Evolutionary conservation across 2,888 invertebrate genomes (phyloP), one percentile per base, ranked within the genome.

Genomic region (Lithodes maja): DNA sequence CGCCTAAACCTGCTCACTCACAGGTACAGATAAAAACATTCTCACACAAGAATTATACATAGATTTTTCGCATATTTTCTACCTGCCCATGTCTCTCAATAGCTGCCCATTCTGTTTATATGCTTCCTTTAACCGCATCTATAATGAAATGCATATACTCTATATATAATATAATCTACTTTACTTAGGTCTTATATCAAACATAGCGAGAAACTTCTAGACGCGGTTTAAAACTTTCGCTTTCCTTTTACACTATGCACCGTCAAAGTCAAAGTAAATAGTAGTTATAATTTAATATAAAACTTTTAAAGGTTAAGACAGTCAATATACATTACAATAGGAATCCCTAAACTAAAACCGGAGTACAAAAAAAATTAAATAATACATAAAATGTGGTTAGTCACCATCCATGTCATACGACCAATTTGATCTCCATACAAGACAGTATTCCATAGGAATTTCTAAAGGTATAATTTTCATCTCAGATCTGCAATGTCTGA

Each of bases 361-460:
- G 69, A 85, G 61, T 68, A 82, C 77, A 86, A 81, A 61, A 86
- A 83, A 33, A 12, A 75, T 52, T 15, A 83, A 33, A 61, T 53
- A 52, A 53, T n/a, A 79, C 52, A 53, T 53, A 52, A 79, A 79
- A 79, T 53, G 54, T 54, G 54, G 80, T 80, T 86, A 80, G 80
- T 81, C 86, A 86, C 81, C 86, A 86, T 86, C 52, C 61, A 77
- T 77, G 79, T 79, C 75, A 78, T 68, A 83, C 84, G 88, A 88
- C 88, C 88, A 88, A 88, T 88, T 88, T 88, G 88, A 88, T 88
- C 88, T 84, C 77, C 79, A 74, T 75, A 61, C 15, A 49, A 69
- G 74, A 53, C 53, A 71, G 68, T 80, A 88, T 88, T 88, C 88
- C 88, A 88, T 88, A 88, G 88, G 88, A 88, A 88, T 88, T 87